These are phyloP conservation scores for Ophthalmolycus amberensis DNA, from an alignment of 2,113 vertebrate genomes.

Conservation along the genomic window DNA sequence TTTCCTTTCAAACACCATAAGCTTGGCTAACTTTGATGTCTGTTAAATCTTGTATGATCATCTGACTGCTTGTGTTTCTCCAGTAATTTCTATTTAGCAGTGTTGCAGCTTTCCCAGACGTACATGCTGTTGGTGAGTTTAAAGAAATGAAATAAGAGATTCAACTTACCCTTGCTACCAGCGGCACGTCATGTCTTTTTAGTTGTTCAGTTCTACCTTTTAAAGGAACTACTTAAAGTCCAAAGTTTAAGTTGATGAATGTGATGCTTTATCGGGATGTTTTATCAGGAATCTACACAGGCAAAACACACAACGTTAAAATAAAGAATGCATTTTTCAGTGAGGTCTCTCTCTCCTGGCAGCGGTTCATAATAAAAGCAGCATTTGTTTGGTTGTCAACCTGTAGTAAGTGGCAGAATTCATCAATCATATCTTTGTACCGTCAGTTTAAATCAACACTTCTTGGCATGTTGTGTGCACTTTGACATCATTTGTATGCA, in stretches of 20 bases:
- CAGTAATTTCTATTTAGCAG: too few relatives aligned
- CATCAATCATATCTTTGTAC: conserved; percentile 63
- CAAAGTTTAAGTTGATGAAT: conserved; percentile 4
- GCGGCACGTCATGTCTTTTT: too few relatives aligned
- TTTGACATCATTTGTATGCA: conserved; percentile 64
- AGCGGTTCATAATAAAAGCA: conserved; percentile 50
- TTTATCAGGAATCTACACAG: conserved; percentile 20
- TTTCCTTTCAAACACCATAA: too few relatives aligned
- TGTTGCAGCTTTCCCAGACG: too few relatives aligned
- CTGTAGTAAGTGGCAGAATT: conserved; percentile 58
- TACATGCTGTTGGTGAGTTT: too few relatives aligned
- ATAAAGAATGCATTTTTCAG: conserved; percentile 22
- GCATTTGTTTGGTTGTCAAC: conserved; percentile 61
- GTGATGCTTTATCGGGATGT: not conserved
- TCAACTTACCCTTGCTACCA: too few relatives aligned
- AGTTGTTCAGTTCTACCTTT: not conserved
- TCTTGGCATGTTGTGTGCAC: conserved; percentile 43
- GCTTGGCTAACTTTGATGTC: too few relatives aligned
- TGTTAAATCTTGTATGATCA: too few relatives aligned
- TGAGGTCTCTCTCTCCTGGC: conserved; percentile 14
- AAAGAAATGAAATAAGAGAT: too few relatives aligned
- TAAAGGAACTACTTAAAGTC: not conserved
- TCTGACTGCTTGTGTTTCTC: too few relatives aligned
- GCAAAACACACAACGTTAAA: not conserved
- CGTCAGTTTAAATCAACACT: conserved; percentile 62